phyloP scores from a whole-genome alignment of 2,888 invertebrate genomes.

The Cephus nigrinus region DNA sequence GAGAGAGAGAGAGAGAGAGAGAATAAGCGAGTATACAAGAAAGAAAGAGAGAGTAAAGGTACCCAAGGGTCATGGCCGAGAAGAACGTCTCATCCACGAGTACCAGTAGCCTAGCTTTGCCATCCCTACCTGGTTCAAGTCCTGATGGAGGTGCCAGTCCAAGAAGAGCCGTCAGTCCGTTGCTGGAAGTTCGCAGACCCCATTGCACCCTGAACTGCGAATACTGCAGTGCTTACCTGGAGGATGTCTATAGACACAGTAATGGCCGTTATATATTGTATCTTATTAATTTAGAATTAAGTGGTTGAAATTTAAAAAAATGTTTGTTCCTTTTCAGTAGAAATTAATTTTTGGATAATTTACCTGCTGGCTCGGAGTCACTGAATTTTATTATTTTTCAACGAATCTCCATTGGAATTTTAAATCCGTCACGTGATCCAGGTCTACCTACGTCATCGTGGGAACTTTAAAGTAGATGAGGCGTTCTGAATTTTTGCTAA shows the following conservation, averaged over 20 bases:
- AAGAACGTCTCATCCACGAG: constrained; percentile 53
- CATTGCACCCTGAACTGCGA: constrained; percentile 81
- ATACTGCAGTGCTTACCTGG: constrained; percentile 76
- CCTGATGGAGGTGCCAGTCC: constrained; percentile 67
- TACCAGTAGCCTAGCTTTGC: constrained; percentile 58
- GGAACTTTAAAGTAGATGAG: too few relatives aligned
- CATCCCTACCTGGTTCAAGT: constrained; percentile 56
- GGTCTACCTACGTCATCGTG: too few relatives aligned
- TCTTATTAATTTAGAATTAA: too few relatives aligned
- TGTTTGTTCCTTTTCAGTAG: too few relatives aligned
- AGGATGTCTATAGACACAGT: constrained; percentile 76
- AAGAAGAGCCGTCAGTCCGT: constrained; percentile 76
- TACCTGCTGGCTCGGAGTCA: too few relatives aligned
- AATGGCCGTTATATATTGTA: constrained; percentile 14
- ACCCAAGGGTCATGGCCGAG: constrained; percentile 48
- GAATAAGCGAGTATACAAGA: background rate
- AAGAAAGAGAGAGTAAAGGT: background rate
- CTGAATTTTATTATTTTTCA: too few relatives aligned
- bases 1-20: background rate
- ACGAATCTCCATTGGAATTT: too few relatives aligned
- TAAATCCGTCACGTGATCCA: too few relatives aligned
- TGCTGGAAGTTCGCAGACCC: constrained; percentile 76
- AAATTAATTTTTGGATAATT: too few relatives aligned
- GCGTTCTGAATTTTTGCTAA: too few relatives aligned
- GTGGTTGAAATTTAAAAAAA: too few relatives aligned